Evolutionary conservation across 1,140 invertebrate species (phyloP).

Genomic region (Drusus annulatus): DNA sequence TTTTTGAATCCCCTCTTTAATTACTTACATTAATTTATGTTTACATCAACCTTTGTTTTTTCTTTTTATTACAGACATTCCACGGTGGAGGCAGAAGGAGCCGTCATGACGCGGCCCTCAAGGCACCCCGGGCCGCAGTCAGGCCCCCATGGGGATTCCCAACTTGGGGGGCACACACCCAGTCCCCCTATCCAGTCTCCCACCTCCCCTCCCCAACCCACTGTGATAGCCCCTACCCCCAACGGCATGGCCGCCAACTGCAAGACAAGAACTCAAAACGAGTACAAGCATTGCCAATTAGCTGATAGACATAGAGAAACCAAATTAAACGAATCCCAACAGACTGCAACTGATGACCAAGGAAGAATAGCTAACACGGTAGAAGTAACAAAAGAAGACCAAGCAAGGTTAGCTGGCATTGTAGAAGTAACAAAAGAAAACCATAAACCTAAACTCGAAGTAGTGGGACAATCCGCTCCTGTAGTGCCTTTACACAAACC

Average conservation of each 20-base stretch:
- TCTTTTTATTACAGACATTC: conserved; percentile 54
- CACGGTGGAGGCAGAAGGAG: conserved; percentile 58
- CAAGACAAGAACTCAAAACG: conserved; percentile 16
- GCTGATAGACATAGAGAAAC: conserved; percentile 31
- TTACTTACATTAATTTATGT: not conserved
- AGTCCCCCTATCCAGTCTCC: not conserved
- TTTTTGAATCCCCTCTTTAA: too few relatives aligned
- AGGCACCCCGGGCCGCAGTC: conserved; percentile 49
- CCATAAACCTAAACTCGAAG: not conserved
- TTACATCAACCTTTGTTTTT: not conserved
- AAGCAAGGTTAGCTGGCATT: not conserved
- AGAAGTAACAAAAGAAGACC: too few relatives aligned
- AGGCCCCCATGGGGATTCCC: conserved; percentile 26
- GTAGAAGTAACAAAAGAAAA: not conserved
- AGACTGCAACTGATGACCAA: conserved; percentile 35
- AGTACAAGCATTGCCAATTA: conserved; percentile 35
- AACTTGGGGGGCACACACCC: not conserved
- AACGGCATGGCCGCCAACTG: conserved; percentile 30
- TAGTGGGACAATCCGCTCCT: not conserved
- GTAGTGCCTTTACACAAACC: conserved; percentile 43
- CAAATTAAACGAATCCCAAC: conserved; percentile 32
- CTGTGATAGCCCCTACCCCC: conserved; percentile 53
- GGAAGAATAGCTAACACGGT: not conserved
- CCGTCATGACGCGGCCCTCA: conserved; percentile 56
- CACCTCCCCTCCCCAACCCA: conserved; percentile 45